phyloP scores from a whole-genome alignment of 2,113 vertebrate genomes.

The Arvicanthis niloticus region DNA sequence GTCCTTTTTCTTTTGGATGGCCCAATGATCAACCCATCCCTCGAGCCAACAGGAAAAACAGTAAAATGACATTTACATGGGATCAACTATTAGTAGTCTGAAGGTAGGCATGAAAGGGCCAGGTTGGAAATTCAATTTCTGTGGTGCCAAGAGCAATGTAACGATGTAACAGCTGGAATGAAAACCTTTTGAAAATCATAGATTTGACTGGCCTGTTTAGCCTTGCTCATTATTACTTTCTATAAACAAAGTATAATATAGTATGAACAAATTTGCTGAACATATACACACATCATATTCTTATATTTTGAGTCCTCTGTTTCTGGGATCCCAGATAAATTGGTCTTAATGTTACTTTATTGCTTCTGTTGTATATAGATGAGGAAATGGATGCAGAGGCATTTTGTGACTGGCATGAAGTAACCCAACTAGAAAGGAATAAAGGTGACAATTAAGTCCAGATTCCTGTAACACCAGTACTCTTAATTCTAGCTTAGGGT shows the following conservation, averaged over 20 bases:
- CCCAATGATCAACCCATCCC: neutral
- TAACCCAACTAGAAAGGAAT: neutral
- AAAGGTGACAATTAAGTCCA: neutral
- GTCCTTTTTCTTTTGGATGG: neutral
- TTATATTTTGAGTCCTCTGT: neutral
- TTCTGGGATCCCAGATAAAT: neutral
- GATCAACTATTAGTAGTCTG: conserved; percentile 11
- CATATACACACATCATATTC: neutral
- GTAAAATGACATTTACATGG: neutral
- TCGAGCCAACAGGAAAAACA: neutral
- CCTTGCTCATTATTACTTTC: neutral
- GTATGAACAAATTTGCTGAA: neutral
- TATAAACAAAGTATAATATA: neutral
- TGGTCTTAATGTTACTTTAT: neutral
- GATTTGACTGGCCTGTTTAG: neutral
- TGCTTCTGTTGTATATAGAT: neutral
- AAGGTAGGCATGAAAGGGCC: neutral
- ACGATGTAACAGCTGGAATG: neutral
- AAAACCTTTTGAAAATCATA: conserved; percentile 15
- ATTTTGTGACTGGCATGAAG: neutral
- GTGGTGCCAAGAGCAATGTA: neutral
- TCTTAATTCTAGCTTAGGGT: neutral
- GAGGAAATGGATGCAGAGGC: conserved; percentile 24
- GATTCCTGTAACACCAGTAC: neutral
- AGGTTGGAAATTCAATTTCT: neutral